Evolutionary conservation across 2,797 vertebrate genomes (phyloP), one percentile per base, ranked within the genome.

Genomic region (Carduelis carduelis): DNA sequence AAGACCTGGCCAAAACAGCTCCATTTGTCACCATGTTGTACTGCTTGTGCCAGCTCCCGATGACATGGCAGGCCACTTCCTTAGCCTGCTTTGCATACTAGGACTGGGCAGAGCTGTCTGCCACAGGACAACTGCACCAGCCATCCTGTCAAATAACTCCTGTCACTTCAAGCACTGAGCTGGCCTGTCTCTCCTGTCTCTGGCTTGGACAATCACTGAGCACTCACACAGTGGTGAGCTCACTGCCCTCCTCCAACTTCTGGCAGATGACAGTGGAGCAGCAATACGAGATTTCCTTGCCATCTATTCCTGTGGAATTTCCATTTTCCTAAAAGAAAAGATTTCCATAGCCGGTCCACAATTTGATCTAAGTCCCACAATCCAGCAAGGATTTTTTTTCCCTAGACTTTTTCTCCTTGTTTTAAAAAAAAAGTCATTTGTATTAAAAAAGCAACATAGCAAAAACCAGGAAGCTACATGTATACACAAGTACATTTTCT

Each of bases 151-250:
- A 65, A 57, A 47, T 8, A 21, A 13, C 20, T 47, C 17, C 56
- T 44, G 26, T 17, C 49, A 3, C 26, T 28, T n/a, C 39, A 16
- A 4, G 8, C 0, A 0, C 49, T 18, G 35, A 75, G 53, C 37
- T 46, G 24, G 15, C 37, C 46, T 63, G 9, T 7, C 19, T 56
- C 32, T 34, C 43, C 28, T 34, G 35, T 28, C 27, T 52, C 39
- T n/a, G 55, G 6, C 46, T 46, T 30, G 39, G 24, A 57, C 41
- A 69, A 8, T 8, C 3, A 0, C 8, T 17, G 46, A 53, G 55
- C 16, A 15, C 23, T 21, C 37, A 30, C 5, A 0, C 13, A 0
- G 0, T 11, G 11, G 41, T 6, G 6, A 56, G 9, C 2, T 2
- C 14, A 9, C 28, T 41, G 24, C 9, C 9, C 23, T 56, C 46